Conservation (phyloP, 2,797 vertebrate genomes). For the Miichthys miiuy region DNA sequence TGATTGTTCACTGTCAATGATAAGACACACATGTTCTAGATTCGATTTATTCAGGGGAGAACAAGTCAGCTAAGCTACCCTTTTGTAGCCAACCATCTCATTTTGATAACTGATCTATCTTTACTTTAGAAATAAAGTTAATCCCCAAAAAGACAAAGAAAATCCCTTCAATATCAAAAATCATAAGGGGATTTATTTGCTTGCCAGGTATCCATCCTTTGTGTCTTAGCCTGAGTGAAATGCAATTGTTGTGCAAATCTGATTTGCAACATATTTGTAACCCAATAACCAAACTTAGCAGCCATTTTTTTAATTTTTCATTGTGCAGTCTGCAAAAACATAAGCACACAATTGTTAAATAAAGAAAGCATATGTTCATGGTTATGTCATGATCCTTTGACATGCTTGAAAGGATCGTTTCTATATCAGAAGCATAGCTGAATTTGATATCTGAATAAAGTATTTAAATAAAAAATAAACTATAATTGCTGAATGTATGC, state of each 20-base stretch:
- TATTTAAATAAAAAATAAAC: no score
- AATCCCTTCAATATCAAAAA: slow-evolving; percentile 5
- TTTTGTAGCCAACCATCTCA: slow-evolving; percentile 11
- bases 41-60: neutral
- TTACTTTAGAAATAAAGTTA: slow-evolving; percentile 3
- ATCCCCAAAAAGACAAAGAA: neutral
- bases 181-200: neutral
- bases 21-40: slow-evolving; percentile 19
- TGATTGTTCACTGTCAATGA: slow-evolving; percentile 19
- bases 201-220: neutral
- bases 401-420: neutral
- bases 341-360: neutral
- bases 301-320: neutral
- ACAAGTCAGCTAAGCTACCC: neutral
- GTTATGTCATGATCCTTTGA: neutral
- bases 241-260: neutral
- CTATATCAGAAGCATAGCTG: neutral
- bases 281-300: neutral
- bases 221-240: slow-evolving; percentile 1
- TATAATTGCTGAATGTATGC: neutral
- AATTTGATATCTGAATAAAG: neutral
- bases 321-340: slow-evolving; percentile 42
- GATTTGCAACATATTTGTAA: neutral
- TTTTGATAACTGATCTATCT: neutral
- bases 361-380: neutral